Evolutionary conservation across 2,113 vertebrate genomes (phyloP).

Genomic region (Sylvia atricapilla): DNA sequence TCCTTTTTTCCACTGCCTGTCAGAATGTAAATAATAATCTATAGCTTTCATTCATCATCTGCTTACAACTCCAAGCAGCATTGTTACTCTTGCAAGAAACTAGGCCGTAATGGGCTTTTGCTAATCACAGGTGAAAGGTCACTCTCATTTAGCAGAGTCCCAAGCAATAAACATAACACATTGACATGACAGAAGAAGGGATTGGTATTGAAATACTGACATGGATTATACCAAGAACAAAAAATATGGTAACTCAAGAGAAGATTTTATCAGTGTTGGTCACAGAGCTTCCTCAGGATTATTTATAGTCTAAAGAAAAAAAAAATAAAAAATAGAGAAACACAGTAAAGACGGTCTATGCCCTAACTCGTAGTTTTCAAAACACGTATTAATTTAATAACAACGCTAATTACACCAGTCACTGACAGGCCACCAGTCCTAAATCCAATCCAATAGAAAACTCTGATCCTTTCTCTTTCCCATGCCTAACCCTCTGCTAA

Average conservation of each 20-base stretch:
- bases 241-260: background rate
- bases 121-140: slow-evolving; percentile 53
- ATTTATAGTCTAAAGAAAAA: background rate
- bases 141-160: background rate
- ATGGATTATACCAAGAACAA: background rate
- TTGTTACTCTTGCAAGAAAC: slow-evolving; percentile 26
- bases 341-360: background rate
- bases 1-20: background rate
- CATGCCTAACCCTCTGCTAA: background rate
- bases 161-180: background rate
- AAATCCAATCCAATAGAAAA: background rate
- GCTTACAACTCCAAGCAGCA: slow-evolving; percentile 4
- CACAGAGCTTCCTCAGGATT: background rate
- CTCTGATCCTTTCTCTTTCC: background rate
- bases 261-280: background rate
- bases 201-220: background rate
- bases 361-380: background rate
- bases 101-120: background rate
- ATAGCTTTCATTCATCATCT: slow-evolving; percentile 11
- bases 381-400: background rate
- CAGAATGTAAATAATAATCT: slow-evolving; percentile 44
- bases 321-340: background rate
- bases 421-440: background rate
- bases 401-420: background rate
- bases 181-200: background rate